A percentile compares a stretch with the other conserved stretches of the same genome.
These are phyloP conservation scores for Limenitis arthemis DNA, from an alignment of 2,888 invertebrate genomes.

Conservation along the genomic window DNA sequence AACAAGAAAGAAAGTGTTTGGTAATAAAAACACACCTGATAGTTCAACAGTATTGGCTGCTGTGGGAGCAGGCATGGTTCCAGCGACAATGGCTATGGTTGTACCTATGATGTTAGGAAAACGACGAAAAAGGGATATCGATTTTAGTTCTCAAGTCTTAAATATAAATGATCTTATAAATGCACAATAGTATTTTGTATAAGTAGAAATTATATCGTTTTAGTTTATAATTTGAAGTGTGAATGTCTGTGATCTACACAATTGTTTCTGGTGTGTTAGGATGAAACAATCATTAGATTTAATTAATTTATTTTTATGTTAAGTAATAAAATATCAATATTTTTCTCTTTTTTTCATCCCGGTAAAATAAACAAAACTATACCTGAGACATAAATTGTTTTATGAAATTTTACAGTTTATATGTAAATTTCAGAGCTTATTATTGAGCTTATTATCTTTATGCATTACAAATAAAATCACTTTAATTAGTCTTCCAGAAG, in stretches of 20 bases:
- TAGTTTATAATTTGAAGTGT: slow-evolving; percentile 1
- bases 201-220: slow-evolving; percentile 17
- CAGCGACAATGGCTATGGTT: slow-evolving; percentile 86
- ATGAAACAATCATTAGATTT: background rate
- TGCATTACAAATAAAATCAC: no score
- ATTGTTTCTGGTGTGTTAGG: slow-evolving; percentile 10
- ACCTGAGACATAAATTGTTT: no score
- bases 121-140: slow-evolving; percentile 46
- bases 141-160: slow-evolving; percentile 3
- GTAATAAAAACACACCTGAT: slow-evolving; percentile 54
- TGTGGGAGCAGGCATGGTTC: slow-evolving; percentile 84
- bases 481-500: no score
- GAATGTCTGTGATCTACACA: slow-evolving; percentile 26
- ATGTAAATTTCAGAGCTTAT: no score
- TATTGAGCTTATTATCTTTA: no score
- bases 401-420: no score
- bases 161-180: slow-evolving; percentile 12
- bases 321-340: background rate
- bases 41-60: slow-evolving; percentile 78
- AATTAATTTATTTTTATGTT: slow-evolving; percentile 1
- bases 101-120: slow-evolving; percentile 82
- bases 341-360: background rate
- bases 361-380: no score
- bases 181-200: slow-evolving; percentile 5
- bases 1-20: slow-evolving; percentile 44